Base-by-base conservation (phyloP, 2,797 vertebrate species). In the Rhincodon typus region DNA sequence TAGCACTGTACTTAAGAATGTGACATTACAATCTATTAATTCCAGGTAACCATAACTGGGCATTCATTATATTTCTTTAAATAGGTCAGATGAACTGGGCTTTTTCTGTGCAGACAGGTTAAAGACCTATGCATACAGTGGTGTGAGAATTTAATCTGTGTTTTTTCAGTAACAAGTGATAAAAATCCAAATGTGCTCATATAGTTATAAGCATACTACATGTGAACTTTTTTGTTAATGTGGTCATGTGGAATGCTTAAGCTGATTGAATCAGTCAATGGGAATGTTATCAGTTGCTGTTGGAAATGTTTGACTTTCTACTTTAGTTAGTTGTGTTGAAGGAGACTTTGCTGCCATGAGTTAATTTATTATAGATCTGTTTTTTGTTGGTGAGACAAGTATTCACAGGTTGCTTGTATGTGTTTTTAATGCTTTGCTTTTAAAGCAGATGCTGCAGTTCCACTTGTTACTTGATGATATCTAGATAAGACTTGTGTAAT, bases 111-210 rank as follows among this genome's bases (percentile, higher is more conserved):
- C 94, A 72, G 34, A 57, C 70, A 95, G 27, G 17, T 70, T 77
- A 27, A 95, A 95, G 38, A 30, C 70, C 70, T 77, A 74, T 3
- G 13, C 19, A 57, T 12, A 77, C 25, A 77, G 6, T 95, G 34
- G 94, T 34, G 57, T 17, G 94, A 53, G 46, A 95, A 95, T 72
- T 95, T 50, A 15, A 95, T 30, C 5, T 77, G 70, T 70, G 74
- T 72, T 13, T 46, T 46, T 95, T 95, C 70, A 34, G 5, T 30
- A 74, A 69, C 17, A 95, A 77, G 27, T 77, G 70, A 72, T 77
- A 95, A 95, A 53, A 27, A 95, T 95, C 94, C 46, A 34, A 77
- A 72, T n/a, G 46, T 57, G 46, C 27, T 77, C 70, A 77, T n/a
- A 50, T 34, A 74, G 23, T 53, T 74, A 19, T 94, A 74, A 74